Base-by-base conservation (phyloP, 2,113 vertebrate genomes). In the Apteryx owenii region DNA sequence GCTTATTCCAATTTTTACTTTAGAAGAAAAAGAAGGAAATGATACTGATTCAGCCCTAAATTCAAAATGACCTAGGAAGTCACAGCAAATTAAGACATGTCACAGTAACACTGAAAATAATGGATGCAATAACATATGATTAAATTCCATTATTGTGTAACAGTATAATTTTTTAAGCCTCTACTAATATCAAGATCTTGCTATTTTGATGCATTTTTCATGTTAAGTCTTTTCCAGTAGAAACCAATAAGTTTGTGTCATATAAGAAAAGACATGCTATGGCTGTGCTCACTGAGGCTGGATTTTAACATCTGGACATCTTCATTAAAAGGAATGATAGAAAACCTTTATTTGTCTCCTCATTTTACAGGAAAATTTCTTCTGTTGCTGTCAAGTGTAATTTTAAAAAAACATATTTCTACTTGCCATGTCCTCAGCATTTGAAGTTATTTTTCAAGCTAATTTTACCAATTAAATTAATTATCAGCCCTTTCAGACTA, bases 381-480 rank as follows among this genome's bases (percentile, higher is more conserved):
- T 80, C 64, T 93, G 6, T 71, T 90, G 14, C 38, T 91, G 23
- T 90, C 71, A 85, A 75, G 64, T 3, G 3, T 16, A 5, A 36
- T 88, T 89, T 89, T 9, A 14, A 56, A 54, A 17, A 87, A 77
- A 29, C 7, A 3, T 36, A 48, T 91, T 92, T 93, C 54, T 82
- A 69, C 56, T 91, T 90, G 40, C 44, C 58, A 26, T n/a, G 26
- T 78, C 60, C 40, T 89, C 72, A 90, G 44, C 75, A 33, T 5
- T 87, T 51, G 9, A 82, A 85, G 48, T 22, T 86, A 90, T 65
- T 87, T 95, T 91, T 89, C 11, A 62, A 92, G 29, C 69, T 83
- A 70, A 87, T 95, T 96, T 93, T 88, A 92, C 36, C 61, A 71
- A 25, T 68, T 60, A 61, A 64, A 81, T 36, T 82, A 89, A 81